These are phyloP conservation scores for Apis florea DNA, from an alignment of 1,140 invertebrate genomes.

Conservation along the genomic window DNA sequence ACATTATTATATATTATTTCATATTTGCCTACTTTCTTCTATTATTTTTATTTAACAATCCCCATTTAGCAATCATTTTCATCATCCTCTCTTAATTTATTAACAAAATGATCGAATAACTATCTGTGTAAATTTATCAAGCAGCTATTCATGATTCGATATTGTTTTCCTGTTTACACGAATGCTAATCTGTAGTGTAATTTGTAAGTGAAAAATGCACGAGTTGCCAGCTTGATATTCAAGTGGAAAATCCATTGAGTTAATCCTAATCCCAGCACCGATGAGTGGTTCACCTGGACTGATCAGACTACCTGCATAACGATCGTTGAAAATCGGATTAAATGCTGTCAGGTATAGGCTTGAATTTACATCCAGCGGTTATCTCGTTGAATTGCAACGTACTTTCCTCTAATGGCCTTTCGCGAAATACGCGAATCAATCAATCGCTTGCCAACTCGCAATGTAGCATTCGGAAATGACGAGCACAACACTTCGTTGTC, in stretches of 20 bases:
- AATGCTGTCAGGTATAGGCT: slow-evolving; percentile 43
- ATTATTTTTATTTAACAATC: too few relatives aligned
- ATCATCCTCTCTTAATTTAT: too few relatives aligned
- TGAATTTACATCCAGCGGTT: slow-evolving; percentile 44
- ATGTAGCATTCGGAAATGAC: slow-evolving; percentile 21
- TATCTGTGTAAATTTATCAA: neutral
- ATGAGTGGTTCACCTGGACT: slow-evolving; percentile 41
- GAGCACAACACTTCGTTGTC: slow-evolving; percentile 17
- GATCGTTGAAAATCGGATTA: slow-evolving; percentile 54
- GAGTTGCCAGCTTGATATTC: slow-evolving; percentile 25
- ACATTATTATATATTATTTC: too few relatives aligned
- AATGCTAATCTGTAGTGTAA: neutral
- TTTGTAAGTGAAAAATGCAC: slow-evolving; percentile 15
- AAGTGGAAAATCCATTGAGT: slow-evolving; percentile 45
- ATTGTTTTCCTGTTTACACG: slow-evolving; percentile 11
- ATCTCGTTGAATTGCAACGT: slow-evolving; percentile 42
- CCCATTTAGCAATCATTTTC: too few relatives aligned
- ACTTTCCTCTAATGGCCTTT: slow-evolving; percentile 44
- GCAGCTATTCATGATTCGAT: neutral
- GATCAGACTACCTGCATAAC: slow-evolving; percentile 43
- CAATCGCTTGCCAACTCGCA: slow-evolving; percentile 26
- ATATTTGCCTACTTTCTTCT: too few relatives aligned
- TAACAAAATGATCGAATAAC: too few relatives aligned
- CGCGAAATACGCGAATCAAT: slow-evolving; percentile 43
- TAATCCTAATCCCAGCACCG: slow-evolving; percentile 52